phyloP scores from a whole-genome alignment of 2,888 invertebrate genomes.

The Scaeva pyrastri region DNA sequence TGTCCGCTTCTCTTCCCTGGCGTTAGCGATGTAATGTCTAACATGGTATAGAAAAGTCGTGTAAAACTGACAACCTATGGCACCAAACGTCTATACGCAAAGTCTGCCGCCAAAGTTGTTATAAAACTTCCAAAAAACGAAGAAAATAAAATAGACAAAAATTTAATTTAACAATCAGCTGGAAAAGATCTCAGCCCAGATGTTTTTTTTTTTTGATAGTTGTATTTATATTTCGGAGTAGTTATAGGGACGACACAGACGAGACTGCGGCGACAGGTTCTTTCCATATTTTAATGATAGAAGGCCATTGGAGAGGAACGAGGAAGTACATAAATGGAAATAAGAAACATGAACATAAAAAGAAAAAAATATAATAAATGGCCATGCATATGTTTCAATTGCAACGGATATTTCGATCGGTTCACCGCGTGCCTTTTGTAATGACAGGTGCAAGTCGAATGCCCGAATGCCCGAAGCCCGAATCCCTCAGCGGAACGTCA shows the following conservation, averaged over 20 bases:
- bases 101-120: slow-evolving; percentile 34
- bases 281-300: slow-evolving; percentile 10
- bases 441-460: slow-evolving; percentile 68
- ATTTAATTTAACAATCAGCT: slow-evolving; percentile 54
- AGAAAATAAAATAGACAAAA: slow-evolving; percentile 26
- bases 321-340: slow-evolving; percentile 37
- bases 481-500: slow-evolving; percentile 67
- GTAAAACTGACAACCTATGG: slow-evolving; percentile 49
- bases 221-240: not conserved
- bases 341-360: slow-evolving; percentile 4
- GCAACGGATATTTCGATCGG: slow-evolving; percentile 68
- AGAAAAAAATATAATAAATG: slow-evolving; percentile 36
- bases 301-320: slow-evolving; percentile 68
- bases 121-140: not conserved
- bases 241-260: slow-evolving; percentile 20
- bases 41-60: slow-evolving; percentile 17
- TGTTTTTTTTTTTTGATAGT: slow-evolving; percentile 22
- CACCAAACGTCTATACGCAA: slow-evolving; percentile 22
- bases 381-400: slow-evolving; percentile 61
- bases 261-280: slow-evolving; percentile 53
- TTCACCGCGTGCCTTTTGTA: slow-evolving; percentile 70
- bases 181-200: slow-evolving; percentile 34
- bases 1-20: slow-evolving; percentile 27
- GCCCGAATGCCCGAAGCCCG: too few relatives aligned
- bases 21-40: not conserved